Conservation (phyloP, 2,888 invertebrate species). For the Lochmaea crataegi region DNA sequence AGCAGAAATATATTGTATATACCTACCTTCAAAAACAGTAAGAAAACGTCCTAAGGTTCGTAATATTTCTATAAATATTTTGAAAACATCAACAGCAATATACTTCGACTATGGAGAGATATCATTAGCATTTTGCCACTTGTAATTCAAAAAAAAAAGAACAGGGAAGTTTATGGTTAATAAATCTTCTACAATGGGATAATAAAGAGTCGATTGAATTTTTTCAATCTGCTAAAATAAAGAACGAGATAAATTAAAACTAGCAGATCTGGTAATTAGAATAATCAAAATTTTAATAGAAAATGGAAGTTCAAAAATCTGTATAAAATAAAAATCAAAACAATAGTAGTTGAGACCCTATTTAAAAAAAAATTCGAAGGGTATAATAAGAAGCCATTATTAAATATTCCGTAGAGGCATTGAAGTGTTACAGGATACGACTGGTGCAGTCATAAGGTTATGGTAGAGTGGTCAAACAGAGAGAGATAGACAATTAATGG, state of each 20-base stretch:
- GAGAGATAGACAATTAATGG: constrained; percentile 58
- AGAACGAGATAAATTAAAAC: neutral
- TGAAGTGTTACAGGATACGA: constrained; percentile 64
- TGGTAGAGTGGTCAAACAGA: constrained; percentile 56
- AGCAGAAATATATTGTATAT: no score
- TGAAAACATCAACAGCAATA: neutral
- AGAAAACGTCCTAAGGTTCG: no score
- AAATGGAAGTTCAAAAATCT: neutral
- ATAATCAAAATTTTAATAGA: no score
- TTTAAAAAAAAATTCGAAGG: constrained; percentile 22
- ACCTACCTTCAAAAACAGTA: no score
- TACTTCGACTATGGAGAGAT: neutral
- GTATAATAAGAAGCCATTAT: constrained; percentile 36
- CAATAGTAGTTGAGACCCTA: neutral
- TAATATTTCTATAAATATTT: neutral
- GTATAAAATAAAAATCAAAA: constrained; percentile 9
- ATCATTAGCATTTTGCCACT: neutral
- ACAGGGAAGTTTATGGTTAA: neutral
- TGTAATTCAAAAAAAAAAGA: neutral
- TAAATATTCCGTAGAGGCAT: constrained; percentile 53
- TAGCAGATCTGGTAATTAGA: neutral
- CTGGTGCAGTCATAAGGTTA: constrained; percentile 62
- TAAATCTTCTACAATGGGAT: neutral
- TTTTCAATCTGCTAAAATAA: neutral
- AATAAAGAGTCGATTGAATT: neutral